Conservation (phyloP, 1,140 invertebrate species). For the Aphis craccivora region DNA sequence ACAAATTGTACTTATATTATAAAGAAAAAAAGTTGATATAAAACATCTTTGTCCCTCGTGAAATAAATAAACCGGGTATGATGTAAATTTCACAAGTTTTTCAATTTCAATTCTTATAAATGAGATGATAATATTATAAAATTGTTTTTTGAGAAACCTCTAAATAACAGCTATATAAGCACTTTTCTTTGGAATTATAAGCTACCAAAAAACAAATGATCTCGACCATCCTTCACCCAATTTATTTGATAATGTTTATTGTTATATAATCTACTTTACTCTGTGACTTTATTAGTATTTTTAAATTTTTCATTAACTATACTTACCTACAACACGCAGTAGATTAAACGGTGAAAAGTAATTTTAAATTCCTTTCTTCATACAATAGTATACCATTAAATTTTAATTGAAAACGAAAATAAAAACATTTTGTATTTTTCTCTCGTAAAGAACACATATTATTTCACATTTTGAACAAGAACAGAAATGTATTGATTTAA, state of each 20-base stretch:
- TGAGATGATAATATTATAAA: constrained; percentile 10
- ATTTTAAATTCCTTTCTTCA: not conserved
- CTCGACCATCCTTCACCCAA: not conserved
- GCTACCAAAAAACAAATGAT: not conserved
- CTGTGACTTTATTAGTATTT: not conserved
- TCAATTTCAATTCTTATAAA: not conserved
- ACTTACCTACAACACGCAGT: not conserved
- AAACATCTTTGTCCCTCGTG: not conserved
- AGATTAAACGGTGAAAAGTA: not conserved
- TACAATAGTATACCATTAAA: not conserved
- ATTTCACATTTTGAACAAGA: not conserved
- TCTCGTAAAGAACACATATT: not conserved
- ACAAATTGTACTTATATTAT: not conserved
- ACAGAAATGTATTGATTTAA: not conserved
- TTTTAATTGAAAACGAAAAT: not conserved
- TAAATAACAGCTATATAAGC: not conserved
- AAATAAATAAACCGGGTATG: not conserved
- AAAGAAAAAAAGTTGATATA: constrained; percentile 1
- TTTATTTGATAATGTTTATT: constrained; percentile 8
- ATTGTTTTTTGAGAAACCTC: not conserved
- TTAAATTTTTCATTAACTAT: not conserved
- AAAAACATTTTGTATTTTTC: not conserved
- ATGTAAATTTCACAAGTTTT: constrained; percentile 8
- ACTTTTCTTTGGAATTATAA: not conserved
- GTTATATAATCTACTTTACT: not conserved